Conservation (phyloP, 2,797 vertebrate genomes). For the Iguana delicatissima region DNA sequence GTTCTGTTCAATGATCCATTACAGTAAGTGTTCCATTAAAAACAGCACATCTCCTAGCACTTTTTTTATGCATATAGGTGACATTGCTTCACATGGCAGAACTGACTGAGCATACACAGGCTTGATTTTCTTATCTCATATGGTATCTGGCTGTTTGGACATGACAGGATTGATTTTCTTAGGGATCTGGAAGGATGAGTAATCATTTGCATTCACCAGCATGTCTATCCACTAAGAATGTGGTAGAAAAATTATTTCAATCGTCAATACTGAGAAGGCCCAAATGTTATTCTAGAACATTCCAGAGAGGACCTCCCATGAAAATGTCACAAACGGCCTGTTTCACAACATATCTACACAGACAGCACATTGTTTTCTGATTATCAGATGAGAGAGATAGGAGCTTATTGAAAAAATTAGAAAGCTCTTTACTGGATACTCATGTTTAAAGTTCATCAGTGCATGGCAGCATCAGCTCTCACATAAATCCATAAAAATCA, state of each 20-base stretch:
- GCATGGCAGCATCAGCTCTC: not conserved
- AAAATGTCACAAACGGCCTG: not conserved
- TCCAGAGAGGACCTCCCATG: not conserved
- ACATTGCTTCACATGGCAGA: not conserved
- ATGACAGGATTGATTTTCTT: not conserved
- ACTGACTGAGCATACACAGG: not conserved
- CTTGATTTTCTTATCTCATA: not conserved
- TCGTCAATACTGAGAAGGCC: not conserved
- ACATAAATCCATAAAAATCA: slow-evolving; percentile 28
- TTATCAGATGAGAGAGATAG: not conserved
- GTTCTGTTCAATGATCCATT: too few relatives aligned
- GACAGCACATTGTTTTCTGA: not conserved
- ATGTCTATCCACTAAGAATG: not conserved
- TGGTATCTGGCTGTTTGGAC: not conserved
- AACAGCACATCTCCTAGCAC: not conserved
- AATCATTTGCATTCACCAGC: not conserved
- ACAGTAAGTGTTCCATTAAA: not conserved
- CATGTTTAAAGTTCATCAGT: not conserved
- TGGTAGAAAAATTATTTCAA: not conserved
- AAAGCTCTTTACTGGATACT: not conserved
- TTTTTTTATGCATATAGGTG: not conserved
- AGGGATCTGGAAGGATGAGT: not conserved
- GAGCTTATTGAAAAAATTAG: slow-evolving; percentile 6
- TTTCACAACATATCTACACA: not conserved
- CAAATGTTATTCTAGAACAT: not conserved